These are phyloP conservation scores for human DNA, from an alignment of 2,113 vertebrate genomes.

Conservation along the genomic window GRCh38 chr3:89495501-89496000, in stretches of 20 bases:
- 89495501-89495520: neutral
- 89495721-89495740: neutral
- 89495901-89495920: conserved; percentile 35
- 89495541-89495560: neutral
- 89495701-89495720: neutral
- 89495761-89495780: conserved; percentile 54
- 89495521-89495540: neutral
- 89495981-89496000: neutral
- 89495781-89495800: conserved; percentile 64
- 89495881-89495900: conserved; percentile 43
- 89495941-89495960: neutral
- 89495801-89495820: conserved; percentile 66
- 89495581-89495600: neutral
- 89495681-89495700: neutral
- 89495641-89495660: neutral
- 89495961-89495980: neutral
- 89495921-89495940: conserved; percentile 21
- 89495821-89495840: conserved; percentile 53
- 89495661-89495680: neutral
- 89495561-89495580: neutral
- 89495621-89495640: neutral
- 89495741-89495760: conserved; percentile 32
- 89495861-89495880: conserved; percentile 52
- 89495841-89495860: conserved; percentile 61
- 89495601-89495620: neutral